Percentiles rank a stretch among this genome's conserved stretches.
Evolutionary conservation across 2,888 invertebrate genomes (phyloP).

Genomic region (Campoplex capitator): DNA sequence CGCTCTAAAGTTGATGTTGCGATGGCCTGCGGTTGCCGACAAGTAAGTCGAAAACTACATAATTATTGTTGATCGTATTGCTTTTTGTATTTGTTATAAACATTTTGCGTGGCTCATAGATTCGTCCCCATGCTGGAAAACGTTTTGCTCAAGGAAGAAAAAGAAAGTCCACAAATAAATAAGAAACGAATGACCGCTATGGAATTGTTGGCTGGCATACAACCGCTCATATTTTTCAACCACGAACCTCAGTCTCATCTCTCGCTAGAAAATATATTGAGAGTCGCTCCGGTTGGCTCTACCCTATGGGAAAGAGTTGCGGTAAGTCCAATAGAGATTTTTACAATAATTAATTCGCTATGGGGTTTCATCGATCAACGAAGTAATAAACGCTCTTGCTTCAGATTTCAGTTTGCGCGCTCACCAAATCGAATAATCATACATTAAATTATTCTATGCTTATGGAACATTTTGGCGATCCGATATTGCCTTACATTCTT

Average conservation of each 20-base stretch:
- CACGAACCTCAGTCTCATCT: slow-evolving; percentile 74
- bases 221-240: slow-evolving; percentile 80
- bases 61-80: neutral
- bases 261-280: slow-evolving; percentile 78
- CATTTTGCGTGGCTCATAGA: slow-evolving; percentile 65
- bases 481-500: slow-evolving; percentile 80
- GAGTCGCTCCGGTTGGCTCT: slow-evolving; percentile 78
- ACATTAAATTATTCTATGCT: slow-evolving; percentile 76
- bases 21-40: slow-evolving; percentile 83
- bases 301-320: slow-evolving; percentile 81
- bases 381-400: slow-evolving; percentile 50
- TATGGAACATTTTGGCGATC: slow-evolving; percentile 81
- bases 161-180: slow-evolving; percentile 73
- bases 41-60: slow-evolving; percentile 70
- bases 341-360: neutral
- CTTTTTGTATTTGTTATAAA: neutral
- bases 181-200: slow-evolving; percentile 79
- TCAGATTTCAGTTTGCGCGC: slow-evolving; percentile 80
- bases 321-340: slow-evolving; percentile 73
- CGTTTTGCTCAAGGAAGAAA: slow-evolving; percentile 78
- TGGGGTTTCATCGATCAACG: neutral
- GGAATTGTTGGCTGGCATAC: slow-evolving; percentile 81
- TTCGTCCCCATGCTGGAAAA: slow-evolving; percentile 80
- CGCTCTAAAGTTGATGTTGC: slow-evolving; percentile 82
- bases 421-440: slow-evolving; percentile 78